phyloP scores from a whole-genome alignment of 2,797 vertebrate genomes.

The Psittacula derbiana region DNA sequence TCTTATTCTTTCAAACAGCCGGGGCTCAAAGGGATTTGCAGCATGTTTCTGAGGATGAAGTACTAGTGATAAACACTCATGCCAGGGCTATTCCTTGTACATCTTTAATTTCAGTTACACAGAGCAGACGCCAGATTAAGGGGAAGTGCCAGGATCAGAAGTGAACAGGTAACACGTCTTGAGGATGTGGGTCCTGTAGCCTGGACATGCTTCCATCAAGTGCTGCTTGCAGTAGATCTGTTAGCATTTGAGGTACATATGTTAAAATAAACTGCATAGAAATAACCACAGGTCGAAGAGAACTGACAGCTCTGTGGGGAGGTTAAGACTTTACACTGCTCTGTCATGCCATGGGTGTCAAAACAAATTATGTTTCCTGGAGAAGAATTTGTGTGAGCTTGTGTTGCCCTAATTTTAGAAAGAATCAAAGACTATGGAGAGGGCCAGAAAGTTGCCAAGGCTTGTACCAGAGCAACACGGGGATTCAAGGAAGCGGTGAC shows the following conservation, averaged over 20 bases:
- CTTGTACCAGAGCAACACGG: fast-evolving
- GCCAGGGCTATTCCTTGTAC: neutral
- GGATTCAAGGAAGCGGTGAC: fast-evolving
- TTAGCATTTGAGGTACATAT: neutral
- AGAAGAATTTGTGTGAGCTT: neutral
- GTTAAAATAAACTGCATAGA: neutral
- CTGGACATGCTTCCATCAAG: neutral
- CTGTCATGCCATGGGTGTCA: neutral
- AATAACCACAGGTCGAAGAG: neutral
- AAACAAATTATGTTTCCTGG: neutral
- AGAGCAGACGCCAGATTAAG: fast-evolving
- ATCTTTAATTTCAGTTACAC: neutral
- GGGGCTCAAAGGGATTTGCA: neutral
- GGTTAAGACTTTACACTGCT: neutral
- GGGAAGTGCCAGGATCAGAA: neutral
- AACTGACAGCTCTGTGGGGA: neutral
- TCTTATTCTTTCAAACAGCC: neutral
- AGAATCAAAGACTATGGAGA: neutral
- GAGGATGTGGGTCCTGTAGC: neutral
- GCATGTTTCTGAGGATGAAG: neutral
- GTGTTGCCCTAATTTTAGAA: neutral
- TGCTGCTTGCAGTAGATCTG: neutral
- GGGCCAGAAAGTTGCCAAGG: neutral
- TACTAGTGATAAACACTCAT: neutral
- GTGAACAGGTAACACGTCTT: neutral